Evolutionary conservation across 2,888 invertebrate species (phyloP).

Genomic region (Chaitophorus viminalis): DNA sequence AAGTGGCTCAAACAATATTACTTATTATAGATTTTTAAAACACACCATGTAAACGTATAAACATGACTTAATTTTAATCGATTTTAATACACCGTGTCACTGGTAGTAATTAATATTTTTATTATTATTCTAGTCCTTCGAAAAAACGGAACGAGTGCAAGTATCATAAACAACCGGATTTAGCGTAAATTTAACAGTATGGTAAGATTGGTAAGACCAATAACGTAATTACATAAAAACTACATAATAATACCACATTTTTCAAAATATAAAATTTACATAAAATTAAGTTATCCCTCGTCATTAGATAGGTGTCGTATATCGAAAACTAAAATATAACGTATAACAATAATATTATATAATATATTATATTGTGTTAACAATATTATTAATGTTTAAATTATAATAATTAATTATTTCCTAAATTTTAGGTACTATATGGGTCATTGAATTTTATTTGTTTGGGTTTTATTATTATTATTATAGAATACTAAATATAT

Average conservation of each 20-base stretch:
- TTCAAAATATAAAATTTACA: conserved; percentile 51
- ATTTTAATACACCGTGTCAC: no score
- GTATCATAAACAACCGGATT: conserved; percentile 56
- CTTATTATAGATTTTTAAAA: no score
- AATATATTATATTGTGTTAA: neutral
- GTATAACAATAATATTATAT: conserved; percentile 17
- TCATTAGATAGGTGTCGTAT: conserved; percentile 47
- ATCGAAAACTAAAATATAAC: conserved; percentile 1
- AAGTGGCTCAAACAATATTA: no score
- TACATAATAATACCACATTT: conserved; percentile 37
- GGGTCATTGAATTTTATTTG: conserved; percentile 11
- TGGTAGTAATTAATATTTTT: neutral
- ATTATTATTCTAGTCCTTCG: conserved; percentile 21
- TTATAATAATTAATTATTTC: conserved; percentile 30
- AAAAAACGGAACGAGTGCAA: conserved; percentile 43
- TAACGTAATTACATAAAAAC: conserved; percentile 32
- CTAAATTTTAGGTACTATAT: conserved; percentile 36
- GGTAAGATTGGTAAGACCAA: neutral
- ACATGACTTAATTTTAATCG: no score
- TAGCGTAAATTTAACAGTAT: conserved; percentile 37
- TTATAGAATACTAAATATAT: conserved; percentile 33
- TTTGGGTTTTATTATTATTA: conserved; percentile 8
- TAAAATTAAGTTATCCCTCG: conserved; percentile 45
- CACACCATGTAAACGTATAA: no score
- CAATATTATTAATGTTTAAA: conserved; percentile 37